A percentile compares a stretch with the other conserved stretches of the same genome.
phyloP scores from a whole-genome alignment of 2,888 invertebrate species.

The Drosophila barbarae region DNA sequence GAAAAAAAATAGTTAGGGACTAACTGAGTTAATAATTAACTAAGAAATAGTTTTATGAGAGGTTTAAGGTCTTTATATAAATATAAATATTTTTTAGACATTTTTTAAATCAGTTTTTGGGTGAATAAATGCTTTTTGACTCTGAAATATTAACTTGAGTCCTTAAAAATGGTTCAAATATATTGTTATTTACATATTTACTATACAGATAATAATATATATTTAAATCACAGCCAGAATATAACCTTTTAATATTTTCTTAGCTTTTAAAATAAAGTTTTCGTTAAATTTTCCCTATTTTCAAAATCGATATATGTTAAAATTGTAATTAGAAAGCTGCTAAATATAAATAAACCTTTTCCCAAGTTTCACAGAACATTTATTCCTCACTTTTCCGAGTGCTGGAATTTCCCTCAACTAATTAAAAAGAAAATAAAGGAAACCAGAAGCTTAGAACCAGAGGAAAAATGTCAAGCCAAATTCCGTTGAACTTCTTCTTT shows the following conservation, averaged over 20 bases:
- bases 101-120: neutral
- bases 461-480: constrained; percentile 10
- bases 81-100: neutral
- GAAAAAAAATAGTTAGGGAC: neutral
- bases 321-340: neutral
- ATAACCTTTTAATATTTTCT: neutral
- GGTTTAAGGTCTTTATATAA: rapidly evolving
- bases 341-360: neutral
- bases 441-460: neutral
- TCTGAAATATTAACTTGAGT: neutral
- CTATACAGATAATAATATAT: no score
- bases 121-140: neutral
- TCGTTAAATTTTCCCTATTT: no score
- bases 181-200: neutral
- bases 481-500: constrained; percentile 24
- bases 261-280: neutral
- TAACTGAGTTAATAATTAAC: no score
- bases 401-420: constrained; percentile 44
- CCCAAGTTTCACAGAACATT: neutral
- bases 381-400: neutral
- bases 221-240: no score
- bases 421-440: constrained; percentile 15
- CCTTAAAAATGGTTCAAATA: neutral
- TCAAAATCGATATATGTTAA: neutral
- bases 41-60: neutral